Evolutionary conservation across 2,888 invertebrate genomes (phyloP), one percentile per base, ranked within the genome.

Genomic region (Odontothrips loti): DNA sequence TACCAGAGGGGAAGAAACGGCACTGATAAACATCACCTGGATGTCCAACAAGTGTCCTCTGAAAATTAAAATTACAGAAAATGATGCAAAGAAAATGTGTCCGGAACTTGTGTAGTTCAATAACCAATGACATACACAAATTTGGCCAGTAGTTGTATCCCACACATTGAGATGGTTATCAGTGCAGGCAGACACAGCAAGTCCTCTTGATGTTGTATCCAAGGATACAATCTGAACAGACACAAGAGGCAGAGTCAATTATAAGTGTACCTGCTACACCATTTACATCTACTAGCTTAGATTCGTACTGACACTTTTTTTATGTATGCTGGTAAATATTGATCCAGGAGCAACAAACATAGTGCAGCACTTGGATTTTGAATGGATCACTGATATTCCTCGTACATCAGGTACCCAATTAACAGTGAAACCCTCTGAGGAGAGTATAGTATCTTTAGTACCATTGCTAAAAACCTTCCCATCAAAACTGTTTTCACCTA

Each of bases 1-100:
- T 86, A 1, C 93, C 93, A 23, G 93, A 93, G 47, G 93, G 94
- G 84, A 94, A 94, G 85, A 92, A 93, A 81, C 89, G 88, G 85
- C 92, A 91, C 82, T 89, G 90, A 86, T 93, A 92, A 9, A 92
- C 90, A 83, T 93, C 92, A 80, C 92, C 92, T 47, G 90, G 88
- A 87, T 94, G 94, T 0, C 93, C 93, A 84, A 89, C 88, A 80
- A 93, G 85, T 82, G 88, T 87, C 80, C 89, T 85, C 83, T 88
- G 84, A 12, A 83, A 82, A 82, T 82, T 75, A 82, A 78, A 8
- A 48, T 15, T 78, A 47, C 9, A 27, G n/a, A 17, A 47, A 82
- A 79, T 23, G 12, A 75, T 3, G 10, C 23, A 75, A 12, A 12
- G 8, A 1, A 27, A 27, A 23, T 11, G 23, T 1, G 1, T 27